Base-by-base conservation (phyloP, 2,113 vertebrate species). In the Caranx ignobilis region DNA sequence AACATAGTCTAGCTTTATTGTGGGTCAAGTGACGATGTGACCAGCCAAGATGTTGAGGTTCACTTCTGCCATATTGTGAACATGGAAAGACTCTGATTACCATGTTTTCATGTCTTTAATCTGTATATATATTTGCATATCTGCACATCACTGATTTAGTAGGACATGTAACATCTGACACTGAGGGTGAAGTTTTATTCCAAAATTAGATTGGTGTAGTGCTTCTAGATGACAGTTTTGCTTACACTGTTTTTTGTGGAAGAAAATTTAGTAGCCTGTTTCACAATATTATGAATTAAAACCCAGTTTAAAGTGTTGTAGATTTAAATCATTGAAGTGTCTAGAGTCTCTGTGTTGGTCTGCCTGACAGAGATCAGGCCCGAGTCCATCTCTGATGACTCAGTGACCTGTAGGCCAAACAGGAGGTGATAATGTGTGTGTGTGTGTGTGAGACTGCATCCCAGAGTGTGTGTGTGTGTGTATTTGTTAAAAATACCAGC, bases 401-500 rank as follows among this genome's bases (percentile, higher is more conserved):
- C 64, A 79, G 26, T 89, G 86, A 88, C 89, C 87, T 83, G 45
- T 60, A 67, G 85, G 79, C 81, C 83, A 83, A 81, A 57, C 31
- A 69, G 55, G 45, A 79, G 82, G 32, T 67, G 83, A 88, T 81
- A 47, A 54, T 54, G 35, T 70, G 57, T 76, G 77, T 81, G 62
- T 69, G 67, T 66, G 75, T 75, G 71, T 66, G 52, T 66, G 26
- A 26, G 26, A 26, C 26, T 26, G 26, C 26, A 26, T 26, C 26
- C 26, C 26, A 26, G 26, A 26, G 71, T 62, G 52, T 39, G 64
- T 45, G 56, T 55, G 63, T 74, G 35, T 80, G 65, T 77, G 60
- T 74, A 56, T 85, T 71, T 84, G 74, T 87, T 81, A 67, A 87
- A 86, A 91, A 91, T 89, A 87, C 86, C 89, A 87, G 75, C 74